These are phyloP conservation scores for Galerucella calmariensis DNA, from an alignment of 2,888 invertebrate genomes.

Conservation along the genomic window DNA sequence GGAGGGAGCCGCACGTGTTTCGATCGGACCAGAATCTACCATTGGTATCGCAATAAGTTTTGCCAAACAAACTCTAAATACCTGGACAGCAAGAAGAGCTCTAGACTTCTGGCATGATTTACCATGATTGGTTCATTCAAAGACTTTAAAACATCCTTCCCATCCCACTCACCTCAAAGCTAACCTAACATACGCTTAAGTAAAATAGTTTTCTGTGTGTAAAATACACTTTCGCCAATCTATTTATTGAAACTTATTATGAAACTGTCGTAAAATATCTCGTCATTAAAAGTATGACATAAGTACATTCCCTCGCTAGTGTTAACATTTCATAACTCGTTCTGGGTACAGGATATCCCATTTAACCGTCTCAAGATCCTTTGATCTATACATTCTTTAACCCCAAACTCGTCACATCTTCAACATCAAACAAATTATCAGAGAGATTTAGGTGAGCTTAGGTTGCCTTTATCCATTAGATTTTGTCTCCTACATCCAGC, in stretches of 20 bases:
- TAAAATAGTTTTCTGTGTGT: neutral
- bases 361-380: slow-evolving; percentile 35
- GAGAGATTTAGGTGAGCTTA: slow-evolving; percentile 33
- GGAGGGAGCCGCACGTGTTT: no score
- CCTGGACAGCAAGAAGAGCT: no score
- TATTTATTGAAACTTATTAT: slow-evolving; percentile 6
- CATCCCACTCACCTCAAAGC: no score
- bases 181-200: neutral
- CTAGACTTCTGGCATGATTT: no score
- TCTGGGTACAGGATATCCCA: slow-evolving; percentile 29
- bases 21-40: no score
- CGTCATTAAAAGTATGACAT: slow-evolving; percentile 22
- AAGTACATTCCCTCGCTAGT: slow-evolving; percentile 27
- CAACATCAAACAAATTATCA: slow-evolving; percentile 35
- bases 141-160: no score
- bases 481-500: slow-evolving; percentile 8
- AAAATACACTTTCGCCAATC: neutral
- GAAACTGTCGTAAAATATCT: slow-evolving; percentile 20
- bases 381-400: slow-evolving; percentile 35
- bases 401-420: slow-evolving; percentile 33
- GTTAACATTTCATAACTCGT: slow-evolving; percentile 33
- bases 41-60: no score
- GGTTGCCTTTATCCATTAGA: slow-evolving; percentile 27
- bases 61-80: no score
- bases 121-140: no score